Evolutionary conservation across 2,113 vertebrate genomes (phyloP), one percentile per base, ranked within the genome.

Genomic region (Eubucco bourcierii): DNA sequence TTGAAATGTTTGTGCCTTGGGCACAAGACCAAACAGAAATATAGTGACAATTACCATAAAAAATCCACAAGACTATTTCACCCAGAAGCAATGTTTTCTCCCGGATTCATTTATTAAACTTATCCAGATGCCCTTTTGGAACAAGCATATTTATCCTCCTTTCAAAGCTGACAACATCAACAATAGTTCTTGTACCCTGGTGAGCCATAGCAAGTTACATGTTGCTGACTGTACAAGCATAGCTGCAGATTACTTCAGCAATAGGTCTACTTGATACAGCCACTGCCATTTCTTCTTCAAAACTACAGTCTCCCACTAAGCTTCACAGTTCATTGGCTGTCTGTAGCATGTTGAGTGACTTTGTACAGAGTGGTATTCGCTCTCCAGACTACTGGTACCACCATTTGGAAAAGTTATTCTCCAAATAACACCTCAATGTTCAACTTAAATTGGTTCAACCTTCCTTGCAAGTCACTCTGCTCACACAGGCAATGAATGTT

Each of bases 81-180:
- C 86, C 97, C 97, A 98, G 8, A 95, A 94, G 78, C 97, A 95
- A 7, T 94, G 96, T 71, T 98, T 97, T 77, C 94, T 97, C 58
- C 96, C 95, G 29, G 97, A 96, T 86, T 98, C 96, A 64, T 98
- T 98, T 72, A 96, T 91, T 94, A 98, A 96, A 20, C 89, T 96
- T 81, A 98, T 92, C 10, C 94, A 84, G 29, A 97, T 7, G 11
- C 85, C 92, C 29, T 94, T 87, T 66, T 66, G 78, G 83, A 98
- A 94, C 76, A 98, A 93, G 15, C 39, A 15, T 55, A 98, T 97
- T 76, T 97, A 94, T 87, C 90, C 76, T 79, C 97, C 98, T 94
- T 97, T 97, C 70, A 93, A 6, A 3, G 76, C 95, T 95, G 84
- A 96, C 95, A 73, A 98, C 86, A 4, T 97, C 96, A 13, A 97